Evolutionary conservation across 1,140 invertebrate species (phyloP).

Genomic region (Drosophila pseudoobscura): DNA sequence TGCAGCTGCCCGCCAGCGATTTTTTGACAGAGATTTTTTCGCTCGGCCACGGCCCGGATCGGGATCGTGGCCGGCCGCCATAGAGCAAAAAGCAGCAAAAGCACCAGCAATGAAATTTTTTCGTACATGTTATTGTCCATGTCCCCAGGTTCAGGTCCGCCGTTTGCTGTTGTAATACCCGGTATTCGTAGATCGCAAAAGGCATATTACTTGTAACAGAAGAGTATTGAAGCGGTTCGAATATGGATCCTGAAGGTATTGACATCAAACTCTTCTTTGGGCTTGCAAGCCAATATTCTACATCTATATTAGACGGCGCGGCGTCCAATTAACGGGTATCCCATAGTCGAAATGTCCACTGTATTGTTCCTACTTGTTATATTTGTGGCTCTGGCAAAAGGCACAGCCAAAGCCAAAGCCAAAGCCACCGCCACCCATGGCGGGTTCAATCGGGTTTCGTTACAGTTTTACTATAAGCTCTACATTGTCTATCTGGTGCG

Average conservation of each 20-base stretch:
- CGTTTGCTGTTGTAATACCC: conserved; percentile 19
- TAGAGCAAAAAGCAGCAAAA: conserved; percentile 46
- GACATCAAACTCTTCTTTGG: no score
- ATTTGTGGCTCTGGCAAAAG: conserved; percentile 39
- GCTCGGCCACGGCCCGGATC: conserved; percentile 58
- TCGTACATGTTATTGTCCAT: conserved; percentile 78
- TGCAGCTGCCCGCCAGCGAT: conserved; percentile 76
- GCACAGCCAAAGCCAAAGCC: conserved; percentile 27
- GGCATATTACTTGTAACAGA: no score
- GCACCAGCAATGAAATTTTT: conserved; percentile 78
- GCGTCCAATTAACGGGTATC: no score
- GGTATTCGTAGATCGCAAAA: neutral
- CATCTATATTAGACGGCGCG: no score
- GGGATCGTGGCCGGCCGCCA: conserved; percentile 56
- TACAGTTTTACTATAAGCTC: conserved; percentile 76
- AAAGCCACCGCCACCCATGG: conserved; percentile 71
- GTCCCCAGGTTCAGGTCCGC: conserved; percentile 64
- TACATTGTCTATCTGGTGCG: conserved; percentile 52
- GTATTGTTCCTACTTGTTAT: no score
- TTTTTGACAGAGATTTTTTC: conserved; percentile 72
- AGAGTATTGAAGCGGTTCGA: no score
- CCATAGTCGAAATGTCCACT: no score
- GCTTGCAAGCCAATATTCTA: no score
- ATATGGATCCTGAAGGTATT: no score
- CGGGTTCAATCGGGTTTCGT: conserved; percentile 81